These are phyloP conservation scores for Odocoileus virginianus DNA, from an alignment of 2,113 vertebrate genomes.

Conservation along the genomic window DNA sequence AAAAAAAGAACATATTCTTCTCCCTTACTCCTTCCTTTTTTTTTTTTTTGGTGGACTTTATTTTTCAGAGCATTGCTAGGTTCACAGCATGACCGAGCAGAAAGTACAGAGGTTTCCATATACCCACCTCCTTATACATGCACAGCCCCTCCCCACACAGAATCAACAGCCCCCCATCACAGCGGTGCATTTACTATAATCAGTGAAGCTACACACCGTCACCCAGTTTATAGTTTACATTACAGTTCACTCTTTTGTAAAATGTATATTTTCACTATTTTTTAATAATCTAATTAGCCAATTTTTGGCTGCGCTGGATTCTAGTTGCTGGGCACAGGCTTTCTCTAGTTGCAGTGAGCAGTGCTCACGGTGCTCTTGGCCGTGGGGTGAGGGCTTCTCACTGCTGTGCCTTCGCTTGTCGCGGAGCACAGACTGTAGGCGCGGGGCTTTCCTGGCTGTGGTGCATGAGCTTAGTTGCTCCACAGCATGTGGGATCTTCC, in stretches of 20 bases:
- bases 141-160: not conserved
- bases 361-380: not conserved
- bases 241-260: not conserved
- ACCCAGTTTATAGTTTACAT: not conserved
- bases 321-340: not conserved
- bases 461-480: not conserved
- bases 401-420: not conserved
- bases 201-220: accelerated
- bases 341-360: not conserved
- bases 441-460: not conserved
- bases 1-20: not conserved
- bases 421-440: not conserved
- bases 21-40: not conserved
- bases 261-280: not conserved
- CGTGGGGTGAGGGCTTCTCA: not conserved
- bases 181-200: accelerated
- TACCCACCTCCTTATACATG: accelerated
- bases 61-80: not conserved
- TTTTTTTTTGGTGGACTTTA: not conserved
- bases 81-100: not conserved
- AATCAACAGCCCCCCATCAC: accelerated
- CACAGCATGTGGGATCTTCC: not conserved
- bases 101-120: not conserved
- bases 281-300: not conserved
- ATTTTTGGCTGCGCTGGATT: not conserved